Conservation (phyloP, 1,140 invertebrate species). For the Whitmania pigra region DNA sequence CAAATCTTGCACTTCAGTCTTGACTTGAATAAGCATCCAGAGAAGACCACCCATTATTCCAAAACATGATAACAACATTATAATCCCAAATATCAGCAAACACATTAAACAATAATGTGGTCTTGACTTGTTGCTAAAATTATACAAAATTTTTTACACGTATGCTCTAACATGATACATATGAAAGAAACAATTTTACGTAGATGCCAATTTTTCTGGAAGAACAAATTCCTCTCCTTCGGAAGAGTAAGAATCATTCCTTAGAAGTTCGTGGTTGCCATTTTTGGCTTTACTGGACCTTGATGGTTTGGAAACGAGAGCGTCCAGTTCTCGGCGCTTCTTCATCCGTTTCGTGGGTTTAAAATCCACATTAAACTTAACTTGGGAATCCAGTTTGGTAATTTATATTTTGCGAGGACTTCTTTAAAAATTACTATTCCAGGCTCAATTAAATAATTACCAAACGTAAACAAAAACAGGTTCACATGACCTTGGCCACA, state of each 20-base stretch:
- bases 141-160: not conserved
- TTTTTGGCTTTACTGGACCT: slow-evolving; percentile 28
- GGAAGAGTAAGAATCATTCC: slow-evolving; percentile 38
- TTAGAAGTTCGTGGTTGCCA: slow-evolving; percentile 35
- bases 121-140: slow-evolving; percentile 3
- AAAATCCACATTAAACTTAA: slow-evolving; percentile 35
- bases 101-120: slow-evolving; percentile 11
- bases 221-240: slow-evolving; percentile 39
- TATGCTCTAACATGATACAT: too few relatives aligned
- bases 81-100: slow-evolving; percentile 16
- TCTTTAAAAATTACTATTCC: too few relatives aligned
- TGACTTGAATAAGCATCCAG: too few relatives aligned
- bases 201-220: slow-evolving; percentile 29
- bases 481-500: too few relatives aligned
- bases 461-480: too few relatives aligned
- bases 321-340: slow-evolving; percentile 43
- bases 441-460: too few relatives aligned
- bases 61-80: slow-evolving; percentile 16
- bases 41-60: slow-evolving; percentile 10
- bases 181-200: slow-evolving; percentile 9
- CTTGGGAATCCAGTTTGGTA: slow-evolving; percentile 12
- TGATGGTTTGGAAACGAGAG: slow-evolving; percentile 39
- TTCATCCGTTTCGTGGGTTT: slow-evolving; percentile 44
- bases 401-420: too few relatives aligned
- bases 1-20: too few relatives aligned